Conservation (phyloP, 2,888 invertebrate genomes). For the Nineta flava region DNA sequence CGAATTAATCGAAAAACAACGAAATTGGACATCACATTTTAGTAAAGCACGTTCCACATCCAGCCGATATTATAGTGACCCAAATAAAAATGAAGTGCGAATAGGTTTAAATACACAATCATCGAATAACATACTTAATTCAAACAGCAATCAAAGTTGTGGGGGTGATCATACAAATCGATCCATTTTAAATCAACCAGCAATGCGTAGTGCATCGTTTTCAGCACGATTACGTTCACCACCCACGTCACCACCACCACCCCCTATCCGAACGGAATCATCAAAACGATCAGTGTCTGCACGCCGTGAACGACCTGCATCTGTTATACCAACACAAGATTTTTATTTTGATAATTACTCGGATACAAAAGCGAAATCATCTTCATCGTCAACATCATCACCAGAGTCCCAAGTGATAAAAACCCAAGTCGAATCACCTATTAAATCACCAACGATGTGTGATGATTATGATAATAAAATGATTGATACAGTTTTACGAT, state of each 20-base stretch:
- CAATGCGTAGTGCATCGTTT: conserved; percentile 41
- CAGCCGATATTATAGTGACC: conserved; percentile 41
- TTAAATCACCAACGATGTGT: conserved; percentile 1
- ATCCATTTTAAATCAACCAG: conserved; percentile 15
- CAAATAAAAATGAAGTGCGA: conserved; percentile 39
- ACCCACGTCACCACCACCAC: conserved; percentile 30
- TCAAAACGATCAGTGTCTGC: conserved; percentile 22
- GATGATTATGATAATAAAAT: conserved; percentile 21
- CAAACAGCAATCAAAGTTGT: background rate
- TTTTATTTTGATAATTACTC: background rate
- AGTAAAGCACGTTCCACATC: conserved; percentile 51
- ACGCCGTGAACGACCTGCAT: conserved; percentile 25
- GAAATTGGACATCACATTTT: conserved; percentile 86
- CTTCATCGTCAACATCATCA: background rate
- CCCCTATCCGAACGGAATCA: conserved; percentile 27
- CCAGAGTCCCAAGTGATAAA: background rate
- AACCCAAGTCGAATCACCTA: background rate
- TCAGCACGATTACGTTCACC: conserved; percentile 29
- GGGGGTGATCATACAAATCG: background rate
- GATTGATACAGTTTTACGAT: conserved; percentile 22
- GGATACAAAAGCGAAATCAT: background rate
- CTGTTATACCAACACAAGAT: conserved; percentile 17
- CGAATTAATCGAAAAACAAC: conserved; percentile 77
- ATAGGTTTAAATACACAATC: conserved; percentile 27
- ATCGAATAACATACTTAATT: background rate